Base-by-base conservation (phyloP, 2,797 vertebrate genomes). In the Schizopygopsis pylzovi region DNA sequence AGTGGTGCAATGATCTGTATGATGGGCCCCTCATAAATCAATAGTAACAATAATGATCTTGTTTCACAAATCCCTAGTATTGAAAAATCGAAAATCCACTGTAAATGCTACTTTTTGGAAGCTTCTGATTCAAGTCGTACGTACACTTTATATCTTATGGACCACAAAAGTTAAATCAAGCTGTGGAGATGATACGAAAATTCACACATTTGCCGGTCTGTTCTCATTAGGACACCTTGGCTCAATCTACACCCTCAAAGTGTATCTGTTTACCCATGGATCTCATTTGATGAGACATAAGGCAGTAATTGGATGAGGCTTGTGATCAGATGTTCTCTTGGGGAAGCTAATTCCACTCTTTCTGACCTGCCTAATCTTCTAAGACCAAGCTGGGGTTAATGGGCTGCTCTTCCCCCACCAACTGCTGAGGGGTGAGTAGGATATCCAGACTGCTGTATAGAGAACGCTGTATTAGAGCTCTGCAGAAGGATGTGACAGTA, bases 261-360 rank as follows among this genome's bases (percentile, higher is more conserved):
- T 91, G 90, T 90, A 68, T 88, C 81, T 70, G 73, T 88, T 88
- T 88, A 85, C 85, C 88, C 92, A 89, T 90, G 90, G 90, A 94
- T 94, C 90, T 90, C 85, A 93, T 94, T 92, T 92, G 85, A 90
- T 87, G 82, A 86, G 91, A 92, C 90, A 91, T 92, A 94, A 92
- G 92, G 89, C 75, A 15, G 73, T 93, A 92, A 95, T 93, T 93
- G 93, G 94, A 94, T 95, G 89, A 94, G 84, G 91, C 92, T 93
- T 92, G 87, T 85, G 90, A 93, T 92, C 92, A 93, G 92, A 94
- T 94, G 93, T 93, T 94, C 91, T 90, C 88, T 92, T 94, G 85
- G 90, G 92, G 92, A 92, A 93, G 93, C 91, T 93, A 93, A 94
- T 94, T 91, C 92, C 91, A 92, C 91, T 94, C 93, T 93, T 92